A percentile compares a stretch with the other conserved stretches of the same genome.
These are phyloP conservation scores for Anolis sagrei DNA, from an alignment of 2,113 vertebrate species.

Conservation along the genomic window DNA sequence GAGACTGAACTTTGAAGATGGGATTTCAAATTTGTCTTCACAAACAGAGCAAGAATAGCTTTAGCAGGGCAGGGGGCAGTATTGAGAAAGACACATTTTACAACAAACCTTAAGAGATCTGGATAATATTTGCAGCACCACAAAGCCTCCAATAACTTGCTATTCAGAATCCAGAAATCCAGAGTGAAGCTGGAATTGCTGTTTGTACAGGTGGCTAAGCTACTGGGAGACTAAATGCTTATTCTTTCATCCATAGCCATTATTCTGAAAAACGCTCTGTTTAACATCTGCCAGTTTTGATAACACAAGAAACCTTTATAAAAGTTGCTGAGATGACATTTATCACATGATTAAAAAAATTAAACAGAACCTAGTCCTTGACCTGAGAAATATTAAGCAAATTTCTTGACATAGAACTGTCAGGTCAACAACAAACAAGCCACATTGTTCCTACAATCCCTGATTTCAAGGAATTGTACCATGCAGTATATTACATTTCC, in stretches of 20 bases:
- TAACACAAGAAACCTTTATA: conserved; percentile 70
- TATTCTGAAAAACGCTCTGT: conserved; percentile 72
- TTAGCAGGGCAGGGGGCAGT: neutral
- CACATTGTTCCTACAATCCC: neutral
- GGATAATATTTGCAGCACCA: conserved; percentile 50
- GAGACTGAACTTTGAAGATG: neutral
- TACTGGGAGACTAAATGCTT: conserved; percentile 68
- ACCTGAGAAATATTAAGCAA: neutral
- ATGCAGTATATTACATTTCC: neutral
- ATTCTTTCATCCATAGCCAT: conserved; percentile 70
- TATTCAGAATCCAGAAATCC: conserved; percentile 71
- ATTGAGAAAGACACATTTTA: neutral
- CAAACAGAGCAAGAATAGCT: neutral
- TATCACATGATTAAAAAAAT: conserved; percentile 54
- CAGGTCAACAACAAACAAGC: neutral
- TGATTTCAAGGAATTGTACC: neutral
- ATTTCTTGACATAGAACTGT: conserved; percentile 10
- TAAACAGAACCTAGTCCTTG: conserved; percentile 21
- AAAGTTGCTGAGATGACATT: conserved; percentile 73
- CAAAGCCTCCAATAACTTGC: conserved; percentile 73
- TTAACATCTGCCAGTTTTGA: conserved; percentile 73
- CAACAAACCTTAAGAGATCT: conserved; percentile 35
- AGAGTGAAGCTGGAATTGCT: conserved; percentile 69
- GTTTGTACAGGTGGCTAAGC: conserved; percentile 81
- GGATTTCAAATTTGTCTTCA: neutral